A percentile compares a stretch with the other conserved stretches of the same genome.
These are phyloP conservation scores for Chaenogobius annularis DNA, from an alignment of 2,113 vertebrate genomes.

Conservation along the genomic window DNA sequence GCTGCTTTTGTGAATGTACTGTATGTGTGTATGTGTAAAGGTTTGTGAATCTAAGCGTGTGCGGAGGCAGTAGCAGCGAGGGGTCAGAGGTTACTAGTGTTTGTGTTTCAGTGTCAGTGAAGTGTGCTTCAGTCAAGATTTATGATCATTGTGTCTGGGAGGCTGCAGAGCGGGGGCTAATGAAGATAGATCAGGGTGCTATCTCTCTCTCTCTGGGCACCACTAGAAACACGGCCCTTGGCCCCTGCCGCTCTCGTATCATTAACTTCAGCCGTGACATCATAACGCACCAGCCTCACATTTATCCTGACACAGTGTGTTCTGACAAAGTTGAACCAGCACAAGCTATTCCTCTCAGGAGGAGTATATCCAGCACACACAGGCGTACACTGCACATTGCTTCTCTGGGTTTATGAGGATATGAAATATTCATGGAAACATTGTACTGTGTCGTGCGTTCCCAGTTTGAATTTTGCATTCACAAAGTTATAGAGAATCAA, in stretches of 20 bases:
- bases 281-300: conserved; percentile 67
- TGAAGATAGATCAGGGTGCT: conserved; percentile 81
- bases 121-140: conserved; percentile 82
- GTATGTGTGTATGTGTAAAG: not conserved
- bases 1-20: conserved; percentile 28
- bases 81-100: conserved; percentile 81
- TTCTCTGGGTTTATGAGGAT: conserved; percentile 58
- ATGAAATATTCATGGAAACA: conserved; percentile 72
- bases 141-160: conserved; percentile 82
- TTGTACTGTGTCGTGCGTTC: conserved; percentile 59
- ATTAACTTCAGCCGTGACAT: conserved; percentile 76
- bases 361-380: conserved; percentile 43
- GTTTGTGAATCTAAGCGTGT: conserved; percentile 23
- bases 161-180: conserved; percentile 78
- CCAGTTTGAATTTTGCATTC: conserved; percentile 71
- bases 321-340: conserved; percentile 44
- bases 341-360: conserved; percentile 52
- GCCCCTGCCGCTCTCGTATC: conserved; percentile 60
- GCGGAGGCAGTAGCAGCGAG: conserved; percentile 75
- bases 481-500: conserved; percentile 31
- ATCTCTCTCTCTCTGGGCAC: conserved; percentile 72
- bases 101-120: conserved; percentile 83
- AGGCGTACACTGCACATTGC: conserved; percentile 36
- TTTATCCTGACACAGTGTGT: conserved; percentile 58
- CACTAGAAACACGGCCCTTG: conserved; percentile 71